phyloP scores from a whole-genome alignment of 37 sponge, comb jelly and placozoan species.

The Beroe forskalii region DNA sequence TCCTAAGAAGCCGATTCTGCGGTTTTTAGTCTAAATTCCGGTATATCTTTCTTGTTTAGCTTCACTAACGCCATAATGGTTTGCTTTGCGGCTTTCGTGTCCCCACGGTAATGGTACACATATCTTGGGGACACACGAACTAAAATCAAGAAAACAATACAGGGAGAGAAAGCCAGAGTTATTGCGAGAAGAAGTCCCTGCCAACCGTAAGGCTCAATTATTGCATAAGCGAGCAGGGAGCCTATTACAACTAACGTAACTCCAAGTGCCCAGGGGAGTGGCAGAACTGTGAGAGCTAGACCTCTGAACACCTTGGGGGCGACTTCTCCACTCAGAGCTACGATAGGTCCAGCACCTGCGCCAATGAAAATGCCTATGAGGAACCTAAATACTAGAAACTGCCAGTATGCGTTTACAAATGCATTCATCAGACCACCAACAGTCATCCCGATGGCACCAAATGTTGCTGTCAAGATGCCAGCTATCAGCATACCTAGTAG shows the following conservation, averaged over 20 bases:
- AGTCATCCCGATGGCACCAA: not conserved
- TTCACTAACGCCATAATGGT: not conserved
- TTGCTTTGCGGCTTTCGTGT: not conserved
- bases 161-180: not conserved
- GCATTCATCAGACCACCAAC: not conserved
- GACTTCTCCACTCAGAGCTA: conserved; percentile 34
- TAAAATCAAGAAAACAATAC: not conserved
- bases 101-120: not conserved
- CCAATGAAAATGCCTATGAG: not conserved
- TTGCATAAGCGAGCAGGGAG: not conserved
- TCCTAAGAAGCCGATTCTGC: not conserved
- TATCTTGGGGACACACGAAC: not conserved
- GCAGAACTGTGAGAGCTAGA: not conserved
- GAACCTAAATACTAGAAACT: not conserved
- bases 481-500: not conserved
- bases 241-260: not conserved
- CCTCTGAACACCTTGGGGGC: not conserved
- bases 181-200: not conserved
- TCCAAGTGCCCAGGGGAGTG: not conserved
- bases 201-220: not conserved
- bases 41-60: not conserved
- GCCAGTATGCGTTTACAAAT: not conserved
- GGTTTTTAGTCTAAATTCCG: not conserved
- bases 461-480: not conserved
- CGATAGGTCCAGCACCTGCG: not conserved